phyloP scores from a whole-genome alignment of 2,888 invertebrate species.

The Pammene aurita region DNA sequence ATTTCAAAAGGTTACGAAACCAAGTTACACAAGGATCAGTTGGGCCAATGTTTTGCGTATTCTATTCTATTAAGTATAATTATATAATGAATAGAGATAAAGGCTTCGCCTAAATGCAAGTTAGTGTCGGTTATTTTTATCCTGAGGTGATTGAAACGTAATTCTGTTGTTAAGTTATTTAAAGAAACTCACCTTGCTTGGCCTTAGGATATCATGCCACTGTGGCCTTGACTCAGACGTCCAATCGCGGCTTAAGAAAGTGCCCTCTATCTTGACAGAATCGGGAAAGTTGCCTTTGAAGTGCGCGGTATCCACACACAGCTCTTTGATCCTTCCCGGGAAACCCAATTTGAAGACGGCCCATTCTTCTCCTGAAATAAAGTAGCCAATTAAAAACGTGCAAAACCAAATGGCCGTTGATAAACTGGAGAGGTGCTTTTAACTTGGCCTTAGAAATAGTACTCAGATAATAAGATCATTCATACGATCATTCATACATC shows the following conservation, averaged over 20 bases:
- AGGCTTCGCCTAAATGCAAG: no score
- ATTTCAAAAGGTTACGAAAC: no score
- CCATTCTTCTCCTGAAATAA: conserved; percentile 82
- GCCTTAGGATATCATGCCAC: conserved; percentile 79
- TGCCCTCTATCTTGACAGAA: conserved; percentile 82
- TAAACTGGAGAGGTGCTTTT: conserved; percentile 24
- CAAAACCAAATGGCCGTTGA: conserved; percentile 2
- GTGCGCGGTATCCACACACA: conserved; percentile 84
- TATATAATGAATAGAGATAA: no score
- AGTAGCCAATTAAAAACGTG: conserved; percentile 41
- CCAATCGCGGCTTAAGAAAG: conserved; percentile 63
- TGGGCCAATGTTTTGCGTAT: no score
- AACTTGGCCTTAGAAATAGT: background rate
- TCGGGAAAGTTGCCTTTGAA: conserved; percentile 87
- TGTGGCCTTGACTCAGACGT: conserved; percentile 51
- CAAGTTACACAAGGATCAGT: no score
- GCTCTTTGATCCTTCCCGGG: conserved; percentile 73
- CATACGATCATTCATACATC: no score
- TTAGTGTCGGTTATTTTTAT: no score
- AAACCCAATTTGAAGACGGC: conserved; percentile 84
- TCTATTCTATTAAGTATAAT: no score
- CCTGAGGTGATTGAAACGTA: background rate
- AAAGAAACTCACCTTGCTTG: conserved; percentile 72
- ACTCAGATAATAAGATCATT: background rate
- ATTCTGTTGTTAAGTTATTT: background rate